phyloP scores from a whole-genome alignment of 2,888 invertebrate genomes.

The Cryptus viduatorius region DNA sequence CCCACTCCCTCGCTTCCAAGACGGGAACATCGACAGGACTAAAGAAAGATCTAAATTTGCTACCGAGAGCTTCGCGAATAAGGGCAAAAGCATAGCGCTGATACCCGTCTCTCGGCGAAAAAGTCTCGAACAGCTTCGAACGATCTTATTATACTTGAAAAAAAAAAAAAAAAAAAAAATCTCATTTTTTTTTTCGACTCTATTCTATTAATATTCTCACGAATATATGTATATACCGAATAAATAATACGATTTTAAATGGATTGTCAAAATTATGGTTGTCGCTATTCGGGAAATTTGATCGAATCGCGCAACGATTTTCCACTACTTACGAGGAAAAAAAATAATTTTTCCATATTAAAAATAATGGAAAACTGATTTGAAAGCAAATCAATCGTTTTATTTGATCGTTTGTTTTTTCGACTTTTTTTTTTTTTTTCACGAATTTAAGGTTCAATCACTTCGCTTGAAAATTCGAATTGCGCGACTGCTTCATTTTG shows the following conservation, averaged over 20 bases:
- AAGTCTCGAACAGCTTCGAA: conserved; percentile 1
- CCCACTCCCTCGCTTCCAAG: conserved; percentile 8
- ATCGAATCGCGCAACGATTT: too few species aligned
- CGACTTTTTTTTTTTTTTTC: too few species aligned
- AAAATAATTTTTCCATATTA: too few species aligned
- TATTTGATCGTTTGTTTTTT: too few species aligned
- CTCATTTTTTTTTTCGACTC: background rate
- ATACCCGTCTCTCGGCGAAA: conserved; percentile 11
- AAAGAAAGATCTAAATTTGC: conserved; percentile 52
- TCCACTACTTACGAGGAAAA: too few species aligned
- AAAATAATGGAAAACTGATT: too few species aligned
- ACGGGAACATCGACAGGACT: conserved; percentile 20
- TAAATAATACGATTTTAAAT: background rate
- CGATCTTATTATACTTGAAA: conserved; percentile 19
- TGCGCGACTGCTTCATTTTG: too few species aligned
- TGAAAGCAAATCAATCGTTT: too few species aligned
- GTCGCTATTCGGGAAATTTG: too few species aligned
- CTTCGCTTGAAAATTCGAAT: too few species aligned
- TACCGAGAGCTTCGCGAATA: conserved; percentile 29
- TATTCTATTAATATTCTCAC: background rate
- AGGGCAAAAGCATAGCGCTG: conserved; percentile 2
- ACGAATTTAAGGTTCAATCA: too few species aligned
- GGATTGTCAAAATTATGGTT: too few species aligned
- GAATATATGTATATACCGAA: background rate
- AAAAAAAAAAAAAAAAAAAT: background rate